Percentiles rank a stretch among this genome's conserved stretches.
Conservation (phyloP, 53 echinoderm and acorn worm genomes). For the Glandiceps talaboti region DNA sequence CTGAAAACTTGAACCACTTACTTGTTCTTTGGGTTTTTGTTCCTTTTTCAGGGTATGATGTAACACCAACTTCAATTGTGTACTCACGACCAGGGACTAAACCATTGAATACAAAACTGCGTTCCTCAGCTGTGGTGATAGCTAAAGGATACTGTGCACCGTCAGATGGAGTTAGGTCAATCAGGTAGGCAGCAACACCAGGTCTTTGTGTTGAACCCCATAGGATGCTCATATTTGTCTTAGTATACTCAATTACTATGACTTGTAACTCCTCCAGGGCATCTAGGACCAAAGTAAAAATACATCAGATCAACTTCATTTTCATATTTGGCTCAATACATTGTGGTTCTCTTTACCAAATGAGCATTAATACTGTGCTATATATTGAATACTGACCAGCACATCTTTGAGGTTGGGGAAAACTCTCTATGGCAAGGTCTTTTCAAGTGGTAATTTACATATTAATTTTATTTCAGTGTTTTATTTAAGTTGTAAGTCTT, state of each 20-base stretch:
- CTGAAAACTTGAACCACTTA: neutral
- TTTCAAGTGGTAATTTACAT: no score
- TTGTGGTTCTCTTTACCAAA: no score
- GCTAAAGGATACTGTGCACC: constrained; percentile 8
- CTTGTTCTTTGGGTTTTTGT: constrained; percentile 27
- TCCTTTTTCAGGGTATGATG: neutral
- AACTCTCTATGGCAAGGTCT: no score
- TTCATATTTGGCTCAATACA: no score
- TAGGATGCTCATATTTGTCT: constrained; percentile 15
- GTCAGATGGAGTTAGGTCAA: constrained; percentile 12
- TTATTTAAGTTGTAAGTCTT: no score
- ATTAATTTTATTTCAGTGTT: no score
- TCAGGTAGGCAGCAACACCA: constrained; percentile 17
- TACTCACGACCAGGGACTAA: constrained; percentile 37
- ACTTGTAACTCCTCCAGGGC: neutral
- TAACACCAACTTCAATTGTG: constrained; percentile 17
- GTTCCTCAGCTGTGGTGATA: neutral
- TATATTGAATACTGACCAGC: no score
- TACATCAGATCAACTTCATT: no score
- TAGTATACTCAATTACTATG: constrained; percentile 9
- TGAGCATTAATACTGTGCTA: no score
- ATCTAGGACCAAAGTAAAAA: neutral
- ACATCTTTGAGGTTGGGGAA: no score
- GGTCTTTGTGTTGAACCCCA: constrained; percentile 6
- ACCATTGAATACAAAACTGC: neutral